Evolutionary conservation across 1,140 invertebrate species (phyloP).

Genomic region (Tetraneura akinire): DNA sequence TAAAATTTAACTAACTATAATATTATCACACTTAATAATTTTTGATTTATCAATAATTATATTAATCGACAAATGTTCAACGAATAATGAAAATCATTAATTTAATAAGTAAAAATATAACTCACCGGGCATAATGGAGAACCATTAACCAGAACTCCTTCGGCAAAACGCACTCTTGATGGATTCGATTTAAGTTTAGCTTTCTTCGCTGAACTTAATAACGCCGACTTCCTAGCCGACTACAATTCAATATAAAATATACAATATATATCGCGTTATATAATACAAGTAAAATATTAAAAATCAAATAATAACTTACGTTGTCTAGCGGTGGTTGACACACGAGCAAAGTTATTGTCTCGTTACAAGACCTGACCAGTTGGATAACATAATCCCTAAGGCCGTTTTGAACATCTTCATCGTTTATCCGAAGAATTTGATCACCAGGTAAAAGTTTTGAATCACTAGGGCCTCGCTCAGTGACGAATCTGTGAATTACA

Average conservation of each 20-base stretch:
- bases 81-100: too few relatives aligned
- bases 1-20: too few relatives aligned
- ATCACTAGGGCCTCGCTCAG: constrained; percentile 84
- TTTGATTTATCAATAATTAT: too few relatives aligned
- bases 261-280: background rate
- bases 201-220: constrained; percentile 83
- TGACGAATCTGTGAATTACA: constrained; percentile 66
- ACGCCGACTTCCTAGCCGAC: constrained; percentile 74
- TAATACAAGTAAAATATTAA: background rate
- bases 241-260: constrained; percentile 55
- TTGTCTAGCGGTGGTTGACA: constrained; percentile 78
- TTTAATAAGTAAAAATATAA: too few relatives aligned
- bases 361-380: constrained; percentile 77
- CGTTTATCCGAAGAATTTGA: constrained; percentile 86
- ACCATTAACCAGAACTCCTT: constrained; percentile 84
- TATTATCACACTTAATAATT: too few relatives aligned
- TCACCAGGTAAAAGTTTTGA: constrained; percentile 85
- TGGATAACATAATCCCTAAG: constrained; percentile 87
- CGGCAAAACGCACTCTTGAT: constrained; percentile 83
- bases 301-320: constrained; percentile 61
- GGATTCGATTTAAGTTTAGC: constrained; percentile 78
- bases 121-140: constrained; percentile 73
- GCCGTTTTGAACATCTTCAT: constrained; percentile 81
- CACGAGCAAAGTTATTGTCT: constrained; percentile 74
- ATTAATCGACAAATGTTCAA: too few relatives aligned